Evolutionary conservation across 2,888 invertebrate genomes (phyloP), one percentile per base, ranked within the genome.

Genomic region (Volucella inflata): DNA sequence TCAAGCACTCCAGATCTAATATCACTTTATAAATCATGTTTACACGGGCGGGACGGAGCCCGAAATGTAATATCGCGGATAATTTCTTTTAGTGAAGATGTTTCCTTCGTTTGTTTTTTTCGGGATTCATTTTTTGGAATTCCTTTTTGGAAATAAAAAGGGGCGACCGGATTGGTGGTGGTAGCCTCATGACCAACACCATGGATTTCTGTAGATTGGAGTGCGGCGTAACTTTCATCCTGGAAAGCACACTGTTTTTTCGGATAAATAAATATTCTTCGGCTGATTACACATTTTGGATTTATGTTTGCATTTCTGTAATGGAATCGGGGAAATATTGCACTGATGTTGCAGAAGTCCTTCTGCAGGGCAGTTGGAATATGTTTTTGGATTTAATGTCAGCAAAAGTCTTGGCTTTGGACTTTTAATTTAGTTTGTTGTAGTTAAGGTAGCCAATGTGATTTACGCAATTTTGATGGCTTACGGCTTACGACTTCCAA

Each of bases 21-120:
- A 85, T 85, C 81, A 85, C 85, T 85, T 85, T 85, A 85, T 85
- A 85, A 85, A 85, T 85, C 85, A 85, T 85, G 85, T 85, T 85
- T 85, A 85, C 85, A 85, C 76, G 72, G 50, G 64, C 36, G 42
- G 60, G 30, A 62, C 55, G 71, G 67, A 76, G 40, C 30, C 65
- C 67, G 62, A 72, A 85, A 85, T 85, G 80, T 85, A 85, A 85
- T 85, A 85, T 85, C 85, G 81, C 81, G 81, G 76, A 85, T 85
- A 85, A 85, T 81, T 85, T 85, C 85, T 51, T 77, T 30, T 17
- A 10, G 62, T 44, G 50, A 78, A 57, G 78, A 71, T 60, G 53
- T 60, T 46, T 14, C 57, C 14, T 30, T 21, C 40, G n/a, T 44
- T 21, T 48, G 75, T 68, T 62, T 36, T 50, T 70, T 65, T 53